phyloP scores from a whole-genome alignment of 2,113 vertebrate genomes.

The Benitochromis conjunctus region DNA sequence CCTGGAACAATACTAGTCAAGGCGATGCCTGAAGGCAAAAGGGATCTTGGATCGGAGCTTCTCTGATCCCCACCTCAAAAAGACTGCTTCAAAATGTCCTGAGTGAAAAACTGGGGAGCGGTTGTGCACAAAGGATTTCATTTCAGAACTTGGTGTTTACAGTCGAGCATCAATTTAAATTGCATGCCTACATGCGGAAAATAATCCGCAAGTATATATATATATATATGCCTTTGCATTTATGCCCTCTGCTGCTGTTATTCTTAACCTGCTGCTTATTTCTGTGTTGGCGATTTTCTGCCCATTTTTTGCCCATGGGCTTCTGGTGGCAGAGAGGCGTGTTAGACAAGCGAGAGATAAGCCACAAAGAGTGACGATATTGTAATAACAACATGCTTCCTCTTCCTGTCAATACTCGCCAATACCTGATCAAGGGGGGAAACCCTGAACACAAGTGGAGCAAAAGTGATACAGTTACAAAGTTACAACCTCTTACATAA shows the following conservation, averaged over 20 bases:
- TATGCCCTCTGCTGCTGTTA: background rate
- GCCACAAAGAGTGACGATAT: conserved; percentile 21
- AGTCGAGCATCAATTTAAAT: conserved; percentile 36
- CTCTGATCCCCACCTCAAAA: conserved; percentile 37
- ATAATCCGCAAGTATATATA: conserved; percentile 13
- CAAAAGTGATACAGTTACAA: conserved; percentile 41
- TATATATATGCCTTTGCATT: background rate
- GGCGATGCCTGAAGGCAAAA: conserved; percentile 34
- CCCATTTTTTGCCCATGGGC: background rate
- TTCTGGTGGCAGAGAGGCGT: background rate
- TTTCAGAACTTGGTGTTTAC: conserved; percentile 47
- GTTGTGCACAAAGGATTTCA: conserved; percentile 28
- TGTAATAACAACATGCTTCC: conserved; percentile 26
- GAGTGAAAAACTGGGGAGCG: background rate
- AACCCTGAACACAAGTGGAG: background rate
- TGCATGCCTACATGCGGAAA: conserved; percentile 36
- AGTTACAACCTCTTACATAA: conserved; percentile 50
- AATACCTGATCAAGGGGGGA: conserved; percentile 10
- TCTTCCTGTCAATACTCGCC: conserved; percentile 21
- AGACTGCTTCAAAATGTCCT: conserved; percentile 20
- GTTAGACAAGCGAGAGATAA: background rate
- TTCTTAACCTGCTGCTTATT: background rate
- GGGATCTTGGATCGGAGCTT: conserved; percentile 27
- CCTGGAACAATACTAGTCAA: conserved; percentile 58
- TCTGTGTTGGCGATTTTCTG: background rate